These are phyloP conservation scores for Sebastes ruberrimus DNA, from an alignment of 2,797 vertebrate species.

Conservation along the genomic window DNA sequence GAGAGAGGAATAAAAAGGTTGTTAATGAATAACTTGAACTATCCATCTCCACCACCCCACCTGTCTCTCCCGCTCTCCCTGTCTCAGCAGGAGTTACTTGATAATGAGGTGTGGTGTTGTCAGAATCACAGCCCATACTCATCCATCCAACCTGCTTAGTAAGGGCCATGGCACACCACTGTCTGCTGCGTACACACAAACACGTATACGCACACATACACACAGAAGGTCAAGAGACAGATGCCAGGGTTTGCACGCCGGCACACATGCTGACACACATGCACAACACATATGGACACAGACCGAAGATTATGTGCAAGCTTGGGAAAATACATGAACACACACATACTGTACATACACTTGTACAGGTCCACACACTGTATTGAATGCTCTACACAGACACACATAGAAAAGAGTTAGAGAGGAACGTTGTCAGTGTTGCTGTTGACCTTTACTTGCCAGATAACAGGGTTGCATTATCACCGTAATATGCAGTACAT, in stretches of 20 bases:
- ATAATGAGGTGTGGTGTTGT: slow-evolving; percentile 79
- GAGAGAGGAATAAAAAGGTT: slow-evolving; percentile 32
- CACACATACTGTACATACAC: neutral
- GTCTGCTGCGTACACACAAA: neutral
- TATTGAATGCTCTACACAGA: neutral
- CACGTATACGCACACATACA: neutral
- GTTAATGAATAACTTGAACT: slow-evolving; percentile 62
- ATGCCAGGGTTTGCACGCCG: neutral
- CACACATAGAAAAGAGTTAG: neutral
- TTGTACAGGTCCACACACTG: neutral
- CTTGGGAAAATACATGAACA: neutral
- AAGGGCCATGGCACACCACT: slow-evolving; percentile 40
- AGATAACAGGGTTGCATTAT: slow-evolving; percentile 16
- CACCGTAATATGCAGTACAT: neutral
- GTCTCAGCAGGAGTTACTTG: slow-evolving; percentile 70
- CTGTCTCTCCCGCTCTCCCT: slow-evolving; percentile 6
- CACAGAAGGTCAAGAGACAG: slow-evolving; percentile 56
- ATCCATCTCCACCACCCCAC: slow-evolving; percentile 42
- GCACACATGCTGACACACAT: neutral
- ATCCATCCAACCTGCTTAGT: slow-evolving; percentile 76
- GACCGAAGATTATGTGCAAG: neutral
- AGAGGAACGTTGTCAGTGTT: neutral
- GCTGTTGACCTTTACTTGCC: slow-evolving; percentile 40
- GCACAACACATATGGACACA: slow-evolving; percentile 1
- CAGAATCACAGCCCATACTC: slow-evolving; percentile 63